A percentile compares a stretch with the other conserved stretches of the same genome.
These are phyloP conservation scores for Osmerus eperlanus DNA, from an alignment of 2,113 vertebrate species.

Conservation along the genomic window DNA sequence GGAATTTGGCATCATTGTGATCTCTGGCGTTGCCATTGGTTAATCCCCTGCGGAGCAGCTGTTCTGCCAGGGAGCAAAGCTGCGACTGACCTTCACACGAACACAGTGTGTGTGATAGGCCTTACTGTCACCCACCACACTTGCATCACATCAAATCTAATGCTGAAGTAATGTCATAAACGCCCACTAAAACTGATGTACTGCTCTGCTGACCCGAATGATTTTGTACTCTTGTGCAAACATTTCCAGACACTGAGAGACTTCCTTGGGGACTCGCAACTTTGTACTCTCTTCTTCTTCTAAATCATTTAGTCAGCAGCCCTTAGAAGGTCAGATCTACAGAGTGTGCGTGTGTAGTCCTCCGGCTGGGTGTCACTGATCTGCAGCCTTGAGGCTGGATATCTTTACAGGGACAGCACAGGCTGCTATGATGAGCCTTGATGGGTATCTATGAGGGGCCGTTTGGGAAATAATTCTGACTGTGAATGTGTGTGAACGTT, in stretches of 20 bases:
- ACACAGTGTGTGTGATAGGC: neutral
- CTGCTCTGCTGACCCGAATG: neutral
- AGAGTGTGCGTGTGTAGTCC: neutral
- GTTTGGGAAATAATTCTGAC: no score
- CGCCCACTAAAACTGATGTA: neutral
- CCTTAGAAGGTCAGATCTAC: neutral
- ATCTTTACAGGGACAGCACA: no score
- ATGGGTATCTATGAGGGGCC: no score
- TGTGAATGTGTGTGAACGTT: neutral
- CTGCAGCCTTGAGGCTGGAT: no score
- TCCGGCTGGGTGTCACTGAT: no score
- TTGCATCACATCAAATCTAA: no score
- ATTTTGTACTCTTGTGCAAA: neutral
- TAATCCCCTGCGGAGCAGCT: conserved; percentile 5
- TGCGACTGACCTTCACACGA: conserved; percentile 11
- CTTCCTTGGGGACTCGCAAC: neutral
- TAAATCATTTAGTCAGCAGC: no score
- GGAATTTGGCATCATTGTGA: conserved; percentile 10
- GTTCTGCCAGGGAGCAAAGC: conserved; percentile 16
- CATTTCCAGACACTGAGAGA: neutral
- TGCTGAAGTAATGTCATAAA: neutral
- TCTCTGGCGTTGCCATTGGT: conserved; percentile 2
- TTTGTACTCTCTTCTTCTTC: no score
- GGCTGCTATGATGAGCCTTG: no score
- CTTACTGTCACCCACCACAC: neutral